Base-by-base conservation (phyloP, 2,888 invertebrate genomes). In the Coelogynopora nodosa region DNA sequence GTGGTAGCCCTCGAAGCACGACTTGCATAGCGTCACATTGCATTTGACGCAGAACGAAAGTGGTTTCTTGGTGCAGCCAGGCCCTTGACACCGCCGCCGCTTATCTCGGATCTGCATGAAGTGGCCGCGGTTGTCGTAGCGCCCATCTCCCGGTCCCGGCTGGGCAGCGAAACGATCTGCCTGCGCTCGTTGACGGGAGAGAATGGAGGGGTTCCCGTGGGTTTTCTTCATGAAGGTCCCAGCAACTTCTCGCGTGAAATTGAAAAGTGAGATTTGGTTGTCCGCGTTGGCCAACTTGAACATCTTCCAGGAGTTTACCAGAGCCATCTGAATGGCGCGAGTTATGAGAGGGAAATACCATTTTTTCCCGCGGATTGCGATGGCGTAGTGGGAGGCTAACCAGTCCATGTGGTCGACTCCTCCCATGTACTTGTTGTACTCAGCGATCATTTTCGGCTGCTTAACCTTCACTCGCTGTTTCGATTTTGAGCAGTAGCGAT, bases 361-460 rank as follows among this genome's bases (percentile, higher is more conserved):
- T 80, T 80, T 49, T 49, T 80, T 80, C 80, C 80, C 80, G 80
- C 80, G 80, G 80, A 80, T 80, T 80, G 26, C 80, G 80, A 80
- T 80, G 80, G 80, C 28, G 80, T 80, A 80, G 80, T 80, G 80
- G 80, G 80, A 80, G 80, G 80, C 80, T 80, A 80, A 26, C 80
- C 80, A 80, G 80, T 80, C 28, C 80, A 80, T 80, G 80, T 80
- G 80, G 80, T 80, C 80, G 80, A 80, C 80, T 80, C 80, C 80
- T 49, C 80, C 80, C 80, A 80, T 80, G 80, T 80, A 80, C 80
- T 80, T 80, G 26, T 23, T 80, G 80, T 80, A 80, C 23, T 80
- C 80, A 80, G 80, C 80, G 80, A 80, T 80, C 80, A 80, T 80
- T 80, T 80, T 80, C 80, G 80, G 80, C 80, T 80, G 80, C 80